Percentiles rank a stretch among this genome's conserved stretches.
Conservation (phyloP, 2,113 vertebrate species). For the Labeo catla region DNA sequence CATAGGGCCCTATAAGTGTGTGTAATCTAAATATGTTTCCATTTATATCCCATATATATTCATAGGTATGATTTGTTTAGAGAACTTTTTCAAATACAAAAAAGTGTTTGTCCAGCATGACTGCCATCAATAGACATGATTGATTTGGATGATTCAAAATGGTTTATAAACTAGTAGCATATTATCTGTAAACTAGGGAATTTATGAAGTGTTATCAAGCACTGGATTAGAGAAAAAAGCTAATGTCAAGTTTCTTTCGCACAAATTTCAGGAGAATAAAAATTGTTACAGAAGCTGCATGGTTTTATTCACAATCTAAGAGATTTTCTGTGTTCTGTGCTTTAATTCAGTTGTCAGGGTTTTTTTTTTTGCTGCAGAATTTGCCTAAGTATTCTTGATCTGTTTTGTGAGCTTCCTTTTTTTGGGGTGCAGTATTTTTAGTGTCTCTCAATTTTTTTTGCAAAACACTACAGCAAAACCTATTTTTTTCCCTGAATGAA, state of each 20-base stretch:
- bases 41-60: background rate
- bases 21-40: background rate
- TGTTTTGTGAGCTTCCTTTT: too few relatives aligned
- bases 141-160: background rate
- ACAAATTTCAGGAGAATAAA: too few relatives aligned
- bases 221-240: background rate
- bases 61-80: background rate
- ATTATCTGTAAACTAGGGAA: background rate
- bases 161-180: background rate
- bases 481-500: background rate
- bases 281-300: too few relatives aligned
- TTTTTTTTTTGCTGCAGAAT: too few relatives aligned
- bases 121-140: too few relatives aligned
- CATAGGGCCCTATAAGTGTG: background rate
- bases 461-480: background rate
- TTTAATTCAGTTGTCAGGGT: too few relatives aligned
- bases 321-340: background rate
- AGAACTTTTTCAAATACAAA: background rate
- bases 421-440: background rate
- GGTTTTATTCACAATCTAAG: too few relatives aligned
- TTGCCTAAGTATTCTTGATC: too few relatives aligned
- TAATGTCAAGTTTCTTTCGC: too few relatives aligned
- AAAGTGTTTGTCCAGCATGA: background rate
- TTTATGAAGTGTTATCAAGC: background rate
- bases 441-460: background rate